Evolutionary conservation across 2,888 invertebrate genomes (phyloP).

Genomic region (Caenorhabditis japonica): DNA sequence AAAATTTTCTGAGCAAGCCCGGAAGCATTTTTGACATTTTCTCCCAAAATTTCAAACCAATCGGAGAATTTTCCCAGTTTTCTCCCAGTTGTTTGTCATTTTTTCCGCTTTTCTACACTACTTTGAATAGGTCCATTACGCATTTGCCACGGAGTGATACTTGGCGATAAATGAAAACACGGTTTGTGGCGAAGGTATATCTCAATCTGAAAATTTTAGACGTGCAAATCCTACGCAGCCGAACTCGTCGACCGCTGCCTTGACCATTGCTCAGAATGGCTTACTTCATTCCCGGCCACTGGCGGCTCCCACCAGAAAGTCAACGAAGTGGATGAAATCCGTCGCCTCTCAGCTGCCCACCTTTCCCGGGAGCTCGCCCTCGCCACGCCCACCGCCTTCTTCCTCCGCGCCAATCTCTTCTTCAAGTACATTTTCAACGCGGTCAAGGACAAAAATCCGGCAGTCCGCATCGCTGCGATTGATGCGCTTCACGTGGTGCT

Average conservation of each 20-base stretch:
- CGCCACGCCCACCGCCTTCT: constrained; percentile 96
- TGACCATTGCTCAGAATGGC: constrained; percentile 94
- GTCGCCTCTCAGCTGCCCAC: constrained; percentile 78
- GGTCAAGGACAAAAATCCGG: constrained; percentile 80
- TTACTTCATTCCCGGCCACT: constrained; percentile 81
- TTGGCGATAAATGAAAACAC: too few relatives aligned
- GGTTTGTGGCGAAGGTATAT: too few relatives aligned
- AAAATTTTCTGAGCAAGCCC: too few relatives aligned
- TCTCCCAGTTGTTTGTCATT: too few relatives aligned
- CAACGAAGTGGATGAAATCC: constrained; percentile 19
- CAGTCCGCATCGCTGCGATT: constrained; percentile 91
- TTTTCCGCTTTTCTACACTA: too few relatives aligned
- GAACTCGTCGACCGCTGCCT: constrained; percentile 99
- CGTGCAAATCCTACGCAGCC: constrained; percentile 89
- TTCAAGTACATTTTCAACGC: constrained; percentile 78
- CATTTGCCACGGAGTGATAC: too few relatives aligned
- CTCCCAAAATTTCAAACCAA: too few relatives aligned
- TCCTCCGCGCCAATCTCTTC: constrained; percentile 79
- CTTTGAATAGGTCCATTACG: too few relatives aligned
- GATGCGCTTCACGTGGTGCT: constrained; percentile 94
- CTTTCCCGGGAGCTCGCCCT: constrained; percentile 92
- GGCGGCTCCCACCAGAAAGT: background rate
- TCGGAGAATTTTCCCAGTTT: too few relatives aligned
- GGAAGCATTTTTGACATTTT: too few relatives aligned
- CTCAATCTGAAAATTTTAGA: constrained; percentile 57